phyloP scores from a whole-genome alignment of 2,888 invertebrate genomes.

The Sthenelais limicola region DNA sequence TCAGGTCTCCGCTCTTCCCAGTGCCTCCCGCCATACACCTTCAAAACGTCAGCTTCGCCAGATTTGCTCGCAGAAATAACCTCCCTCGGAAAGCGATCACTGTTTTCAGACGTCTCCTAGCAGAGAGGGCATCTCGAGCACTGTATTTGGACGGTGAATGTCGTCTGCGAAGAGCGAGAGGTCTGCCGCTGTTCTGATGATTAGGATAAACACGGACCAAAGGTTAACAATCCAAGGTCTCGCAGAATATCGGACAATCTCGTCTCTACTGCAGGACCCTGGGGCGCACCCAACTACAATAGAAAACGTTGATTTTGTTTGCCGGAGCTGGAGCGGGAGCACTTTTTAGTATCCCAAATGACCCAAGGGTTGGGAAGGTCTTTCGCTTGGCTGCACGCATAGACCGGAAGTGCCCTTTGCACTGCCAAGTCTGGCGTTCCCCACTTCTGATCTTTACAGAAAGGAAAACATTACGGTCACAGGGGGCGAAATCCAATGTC shows the following conservation, averaged over 20 bases:
- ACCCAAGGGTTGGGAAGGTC: slow-evolving; percentile 5
- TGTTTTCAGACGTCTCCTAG: slow-evolving; percentile 24
- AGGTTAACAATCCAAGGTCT: slow-evolving; percentile 13
- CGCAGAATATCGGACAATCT: slow-evolving; percentile 20
- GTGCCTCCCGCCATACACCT: not conserved
- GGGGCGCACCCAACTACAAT: slow-evolving; percentile 28
- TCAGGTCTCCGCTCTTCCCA: not conserved
- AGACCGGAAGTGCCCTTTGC: too few species aligned
- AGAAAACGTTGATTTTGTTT: slow-evolving; percentile 39
- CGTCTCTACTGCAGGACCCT: not conserved
- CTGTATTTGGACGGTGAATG: slow-evolving; percentile 12
- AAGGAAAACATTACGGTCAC: too few species aligned
- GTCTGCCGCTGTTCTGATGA: slow-evolving; percentile 2
- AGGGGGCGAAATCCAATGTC: too few species aligned
- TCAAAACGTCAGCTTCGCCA: not conserved
- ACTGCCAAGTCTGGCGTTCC: too few species aligned
- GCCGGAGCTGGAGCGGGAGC: slow-evolving; percentile 20
- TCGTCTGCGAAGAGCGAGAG: not conserved
- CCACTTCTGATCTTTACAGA: too few species aligned
- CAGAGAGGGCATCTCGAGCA: slow-evolving; percentile 18
- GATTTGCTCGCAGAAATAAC: slow-evolving; percentile 27
- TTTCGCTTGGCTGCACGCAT: not conserved
- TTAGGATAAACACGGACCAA: slow-evolving; percentile 30
- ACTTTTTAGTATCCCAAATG: not conserved
- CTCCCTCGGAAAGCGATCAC: slow-evolving; percentile 11